Evolutionary conservation across 2,113 vertebrate genomes (phyloP), one percentile per base, ranked within the genome.

Genomic region (Euleptes europaea): DNA sequence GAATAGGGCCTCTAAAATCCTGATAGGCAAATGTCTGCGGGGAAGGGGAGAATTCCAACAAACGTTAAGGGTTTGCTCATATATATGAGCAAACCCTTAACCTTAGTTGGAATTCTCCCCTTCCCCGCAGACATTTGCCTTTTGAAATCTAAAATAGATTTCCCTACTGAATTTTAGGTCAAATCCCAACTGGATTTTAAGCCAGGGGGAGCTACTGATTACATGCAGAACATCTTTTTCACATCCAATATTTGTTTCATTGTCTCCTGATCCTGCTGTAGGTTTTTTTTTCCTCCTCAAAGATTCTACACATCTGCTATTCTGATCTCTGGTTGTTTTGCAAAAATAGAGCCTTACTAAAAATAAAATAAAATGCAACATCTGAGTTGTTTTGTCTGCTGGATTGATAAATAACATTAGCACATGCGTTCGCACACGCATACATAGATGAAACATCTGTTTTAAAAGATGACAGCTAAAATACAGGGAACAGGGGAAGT

Each of bases 401-500:
- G 51, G 69, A 84, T 28, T 19, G 1, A 82, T 79, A 89, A 83
- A 73, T 28, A 87, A 84, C 21, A 67, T 66, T 78, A 19, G 14
- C 87, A 86, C 79, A 19, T 42, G 35, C 67, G 35, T 31, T 35
- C 26, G 21, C 35, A 40, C 38, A 38, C 60, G 17, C 21, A 82
- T 47, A 51, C 40, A 83, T 2, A 81, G 82, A 70, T 51, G 77
- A 70, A 93, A 90, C 26, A 80, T 80, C 26, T 77, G 38, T 66
- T 85, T 90, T 17, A 72, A 84, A 26, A 93, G 33, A 79, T 78
- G 82, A 82, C 54, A 91, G 77, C 42, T 85, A 90, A 9, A 83
- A 1, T 83, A 88, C 72, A 83, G 47, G 65, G 42, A 85, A 42
- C 12, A 75, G 69, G 84, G 40, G 40, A 84, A 13, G 15, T 28